phyloP scores from a whole-genome alignment of 2,113 vertebrate species.

The Phainopepla nitens region DNA sequence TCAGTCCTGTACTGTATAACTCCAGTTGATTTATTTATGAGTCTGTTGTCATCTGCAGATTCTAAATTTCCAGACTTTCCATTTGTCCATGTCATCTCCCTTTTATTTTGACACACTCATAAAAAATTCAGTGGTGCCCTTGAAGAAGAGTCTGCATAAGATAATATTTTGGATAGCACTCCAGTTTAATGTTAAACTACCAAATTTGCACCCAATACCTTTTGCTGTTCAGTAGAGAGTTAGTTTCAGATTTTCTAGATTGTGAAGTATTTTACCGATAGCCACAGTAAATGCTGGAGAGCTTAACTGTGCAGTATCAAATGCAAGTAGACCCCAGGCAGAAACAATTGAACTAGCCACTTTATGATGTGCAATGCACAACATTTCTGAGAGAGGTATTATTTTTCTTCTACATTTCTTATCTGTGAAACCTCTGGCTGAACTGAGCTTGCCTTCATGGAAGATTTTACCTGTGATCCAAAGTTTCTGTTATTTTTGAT shows the following conservation, averaged over 20 bases:
- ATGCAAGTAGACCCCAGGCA: background rate
- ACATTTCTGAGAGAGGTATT: background rate
- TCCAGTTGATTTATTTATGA: background rate
- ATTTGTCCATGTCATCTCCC: background rate
- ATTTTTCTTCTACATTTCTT: background rate
- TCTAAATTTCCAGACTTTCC: background rate
- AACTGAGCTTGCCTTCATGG: background rate
- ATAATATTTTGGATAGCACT: background rate
- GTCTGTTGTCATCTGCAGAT: background rate
- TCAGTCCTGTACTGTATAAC: background rate
- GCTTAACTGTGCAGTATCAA: background rate
- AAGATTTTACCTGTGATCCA: background rate
- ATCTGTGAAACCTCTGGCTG: background rate
- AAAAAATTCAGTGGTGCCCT: background rate
- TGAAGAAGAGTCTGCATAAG: background rate
- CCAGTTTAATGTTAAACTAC: background rate
- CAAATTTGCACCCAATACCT: rapidly evolving
- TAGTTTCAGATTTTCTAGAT: background rate
- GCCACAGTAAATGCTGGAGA: background rate
- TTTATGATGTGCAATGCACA: background rate
- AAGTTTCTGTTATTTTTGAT: background rate
- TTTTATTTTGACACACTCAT: background rate
- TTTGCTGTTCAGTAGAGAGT: background rate
- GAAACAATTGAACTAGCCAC: background rate
- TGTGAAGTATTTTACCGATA: background rate